Conservation (phyloP, 1,140 invertebrate species). For the Ectropis grisescens region DNA sequence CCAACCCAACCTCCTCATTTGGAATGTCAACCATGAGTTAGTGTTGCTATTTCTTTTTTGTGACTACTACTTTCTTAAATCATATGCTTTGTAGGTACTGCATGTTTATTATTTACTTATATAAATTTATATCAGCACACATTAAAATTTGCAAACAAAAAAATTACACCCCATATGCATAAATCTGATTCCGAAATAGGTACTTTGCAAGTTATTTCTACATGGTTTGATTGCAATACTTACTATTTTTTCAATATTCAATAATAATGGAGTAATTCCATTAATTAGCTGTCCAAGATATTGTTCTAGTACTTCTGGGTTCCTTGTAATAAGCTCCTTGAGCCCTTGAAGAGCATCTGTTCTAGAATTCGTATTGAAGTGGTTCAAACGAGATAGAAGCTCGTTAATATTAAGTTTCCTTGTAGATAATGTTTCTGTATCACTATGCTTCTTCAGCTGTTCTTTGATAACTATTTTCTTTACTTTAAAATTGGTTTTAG, state of each 20-base stretch:
- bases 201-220: no score
- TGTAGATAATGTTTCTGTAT: slow-evolving; percentile 75
- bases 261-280: slow-evolving; percentile 75
- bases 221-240: no score
- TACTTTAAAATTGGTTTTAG: slow-evolving; percentile 89
- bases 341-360: slow-evolving; percentile 80
- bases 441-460: slow-evolving; percentile 77
- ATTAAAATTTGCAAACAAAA: no score
- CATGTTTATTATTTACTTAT: no score
- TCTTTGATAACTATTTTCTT: slow-evolving; percentile 86
- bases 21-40: no score
- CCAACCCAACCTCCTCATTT: no score
- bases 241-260: slow-evolving; percentile 78
- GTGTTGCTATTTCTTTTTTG: no score
- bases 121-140: no score
- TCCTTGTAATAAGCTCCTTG: slow-evolving; percentile 74
- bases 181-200: no score
- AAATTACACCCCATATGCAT: no score
- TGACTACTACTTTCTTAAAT: no score
- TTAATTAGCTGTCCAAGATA: slow-evolving; percentile 78
- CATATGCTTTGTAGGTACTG: no score
- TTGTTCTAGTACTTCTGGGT: slow-evolving; percentile 70
- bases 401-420: slow-evolving; percentile 85
- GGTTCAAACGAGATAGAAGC: slow-evolving; percentile 79
- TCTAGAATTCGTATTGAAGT: slow-evolving; percentile 81